These are phyloP conservation scores for Tetragonisca angustula DNA, from an alignment of 2,888 invertebrate species.

Conservation along the genomic window DNA sequence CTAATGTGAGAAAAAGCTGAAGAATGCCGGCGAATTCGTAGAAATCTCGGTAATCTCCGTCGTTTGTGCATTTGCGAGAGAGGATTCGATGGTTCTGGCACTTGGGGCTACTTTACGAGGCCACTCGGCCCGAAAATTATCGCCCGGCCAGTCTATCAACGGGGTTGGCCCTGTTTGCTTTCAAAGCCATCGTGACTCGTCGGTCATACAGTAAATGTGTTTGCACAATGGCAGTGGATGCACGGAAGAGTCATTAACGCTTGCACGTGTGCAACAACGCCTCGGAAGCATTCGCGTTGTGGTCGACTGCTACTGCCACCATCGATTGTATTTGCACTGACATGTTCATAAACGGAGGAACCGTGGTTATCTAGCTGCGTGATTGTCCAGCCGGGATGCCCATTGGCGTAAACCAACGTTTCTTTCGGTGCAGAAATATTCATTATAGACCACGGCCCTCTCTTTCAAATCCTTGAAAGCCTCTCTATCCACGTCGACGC, in stretches of 20 bases:
- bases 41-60: no score
- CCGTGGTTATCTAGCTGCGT: background rate
- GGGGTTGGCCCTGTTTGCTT: conserved; percentile 26
- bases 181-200: conserved; percentile 36
- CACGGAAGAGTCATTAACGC: conserved; percentile 55
- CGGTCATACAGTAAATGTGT: conserved; percentile 44
- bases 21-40: no score
- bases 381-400: background rate
- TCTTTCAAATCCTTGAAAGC: background rate
- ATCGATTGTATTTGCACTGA: conserved; percentile 43
- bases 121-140: conserved; percentile 23
- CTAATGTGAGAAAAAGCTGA: no score
- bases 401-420: background rate
- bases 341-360: conserved; percentile 27
- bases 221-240: conserved; percentile 53
- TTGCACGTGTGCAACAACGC: conserved; percentile 24
- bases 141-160: background rate
- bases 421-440: background rate
- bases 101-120: background rate
- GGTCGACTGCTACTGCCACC: conserved; percentile 19
- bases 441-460: background rate
- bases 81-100: background rate
- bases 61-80: background rate
- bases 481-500: background rate
- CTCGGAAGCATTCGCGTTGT: conserved; percentile 39